Evolutionary conservation across 2,113 vertebrate species (phyloP).

Genomic region (pig (Sus scrofa)): T2T-Sscrofa CM000820.6:13865001-13865500

Average conservation of each 20-base stretch:
- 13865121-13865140: not conserved
- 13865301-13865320: not conserved
- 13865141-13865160: not conserved
- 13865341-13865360: not conserved
- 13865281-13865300: not conserved
- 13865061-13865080: not conserved
- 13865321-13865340: not conserved
- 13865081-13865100: not conserved
- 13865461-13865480: not conserved
- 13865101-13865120: not conserved
- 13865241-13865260: not conserved
- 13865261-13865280: not conserved
- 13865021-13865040: not conserved
- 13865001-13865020: fast-evolving
- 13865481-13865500: not conserved
- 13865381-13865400: not conserved
- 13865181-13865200: not conserved
- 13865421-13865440: not conserved
- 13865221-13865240: not conserved
- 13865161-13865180: not conserved
- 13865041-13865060: not conserved
- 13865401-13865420: not conserved
- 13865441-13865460: not conserved
- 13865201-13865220: not conserved
- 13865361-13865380: not conserved